phyloP scores from a whole-genome alignment of 2,113 vertebrate species.

The Cnemophilus loriae region DNA sequence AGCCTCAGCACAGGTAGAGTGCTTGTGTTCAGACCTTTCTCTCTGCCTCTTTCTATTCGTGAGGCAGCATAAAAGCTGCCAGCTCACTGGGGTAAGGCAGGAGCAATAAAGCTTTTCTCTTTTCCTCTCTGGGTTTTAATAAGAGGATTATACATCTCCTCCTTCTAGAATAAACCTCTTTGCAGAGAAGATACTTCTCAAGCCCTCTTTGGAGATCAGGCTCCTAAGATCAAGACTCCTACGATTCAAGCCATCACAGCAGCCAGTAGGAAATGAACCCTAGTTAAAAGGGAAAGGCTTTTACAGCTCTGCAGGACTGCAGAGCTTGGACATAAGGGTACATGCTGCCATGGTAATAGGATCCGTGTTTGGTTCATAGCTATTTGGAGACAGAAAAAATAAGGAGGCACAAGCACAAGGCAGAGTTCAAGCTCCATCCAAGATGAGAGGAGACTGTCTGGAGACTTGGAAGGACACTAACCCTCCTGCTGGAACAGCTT shows the following conservation, averaged over 20 bases:
- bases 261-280: not conserved
- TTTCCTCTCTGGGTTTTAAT: not conserved
- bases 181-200: constrained; percentile 36
- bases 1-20: not conserved
- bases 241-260: not conserved
- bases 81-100: not conserved
- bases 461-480: not conserved
- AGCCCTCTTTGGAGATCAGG: constrained; percentile 31
- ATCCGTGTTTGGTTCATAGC: not conserved
- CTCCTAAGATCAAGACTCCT: not conserved
- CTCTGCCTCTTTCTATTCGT: not conserved
- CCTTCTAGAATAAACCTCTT: constrained; percentile 41
- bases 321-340: not conserved
- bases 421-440: not conserved
- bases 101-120: not conserved
- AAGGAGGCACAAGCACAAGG: not conserved
- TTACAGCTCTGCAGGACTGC: not conserved
- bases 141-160: constrained; percentile 40
- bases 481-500: not conserved
- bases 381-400: not conserved
- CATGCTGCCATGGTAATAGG: not conserved
- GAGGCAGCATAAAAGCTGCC: not conserved
- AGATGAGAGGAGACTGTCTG: not conserved
- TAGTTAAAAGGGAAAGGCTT: not conserved
- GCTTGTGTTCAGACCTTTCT: not conserved